Percentiles rank a stretch among this genome's conserved stretches.
These are phyloP conservation scores for Pterophyllum scalare DNA, from an alignment of 2,113 vertebrate species.

Conservation along the genomic window DNA sequence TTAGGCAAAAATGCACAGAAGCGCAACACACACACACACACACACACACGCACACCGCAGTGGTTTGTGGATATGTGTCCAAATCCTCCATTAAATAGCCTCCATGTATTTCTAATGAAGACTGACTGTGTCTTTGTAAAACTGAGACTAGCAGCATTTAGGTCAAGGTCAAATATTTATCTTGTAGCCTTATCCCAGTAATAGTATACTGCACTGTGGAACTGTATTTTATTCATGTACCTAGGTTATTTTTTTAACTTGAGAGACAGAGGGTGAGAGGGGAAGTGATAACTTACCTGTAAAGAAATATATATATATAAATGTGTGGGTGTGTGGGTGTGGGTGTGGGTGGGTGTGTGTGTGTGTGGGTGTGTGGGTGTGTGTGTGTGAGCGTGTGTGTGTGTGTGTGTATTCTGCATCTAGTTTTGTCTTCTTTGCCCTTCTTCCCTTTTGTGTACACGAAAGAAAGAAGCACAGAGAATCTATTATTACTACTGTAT, in stretches of 20 bases:
- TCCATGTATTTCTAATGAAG: slow-evolving; percentile 23
- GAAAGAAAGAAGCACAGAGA: not conserved
- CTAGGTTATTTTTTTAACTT: not conserved
- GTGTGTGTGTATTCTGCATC: not conserved
- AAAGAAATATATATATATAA: not conserved
- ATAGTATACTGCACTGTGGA: not conserved
- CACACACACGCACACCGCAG: not conserved
- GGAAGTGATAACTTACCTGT: not conserved
- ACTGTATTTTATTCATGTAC: not conserved
- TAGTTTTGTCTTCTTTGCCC: slow-evolving; percentile 4
- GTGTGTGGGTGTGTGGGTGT: not conserved
- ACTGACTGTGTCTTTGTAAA: not conserved
- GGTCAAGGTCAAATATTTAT: slow-evolving; percentile 32
- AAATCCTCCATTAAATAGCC: slow-evolving; percentile 5
- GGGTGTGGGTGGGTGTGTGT: too few species aligned
- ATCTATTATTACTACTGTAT: slow-evolving; percentile 9
- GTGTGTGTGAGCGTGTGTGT: too few species aligned
- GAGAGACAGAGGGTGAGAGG: not conserved
- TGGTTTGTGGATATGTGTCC: not conserved
- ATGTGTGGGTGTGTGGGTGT: too few species aligned
- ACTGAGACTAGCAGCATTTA: not conserved
- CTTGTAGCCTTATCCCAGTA: not conserved
- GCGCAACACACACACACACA: not conserved
- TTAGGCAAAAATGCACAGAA: not conserved
- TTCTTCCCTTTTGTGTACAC: slow-evolving; percentile 12